These are phyloP conservation scores for Acestrorhynchus altus DNA, from an alignment of 2,797 vertebrate genomes.

Conservation along the genomic window DNA sequence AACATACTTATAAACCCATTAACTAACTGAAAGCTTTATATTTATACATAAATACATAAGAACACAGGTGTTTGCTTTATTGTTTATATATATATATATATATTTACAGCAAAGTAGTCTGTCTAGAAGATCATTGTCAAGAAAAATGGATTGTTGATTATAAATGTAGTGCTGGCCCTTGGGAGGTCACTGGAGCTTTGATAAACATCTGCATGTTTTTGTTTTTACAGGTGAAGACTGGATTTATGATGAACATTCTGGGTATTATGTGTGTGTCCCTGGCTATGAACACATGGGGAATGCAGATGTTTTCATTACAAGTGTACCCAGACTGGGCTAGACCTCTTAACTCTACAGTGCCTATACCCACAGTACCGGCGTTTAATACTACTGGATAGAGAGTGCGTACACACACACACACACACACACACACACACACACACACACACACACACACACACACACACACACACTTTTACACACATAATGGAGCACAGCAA, in stretches of 20 bases:
- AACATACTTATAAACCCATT: too few relatives aligned
- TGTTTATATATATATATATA: too few relatives aligned
- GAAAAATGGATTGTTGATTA: not conserved
- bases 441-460: not conserved
- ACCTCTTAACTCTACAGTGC: constrained; percentile 74
- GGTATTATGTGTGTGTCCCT: constrained; percentile 88
- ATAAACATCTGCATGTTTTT: not conserved
- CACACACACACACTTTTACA: not conserved
- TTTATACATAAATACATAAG: too few relatives aligned
- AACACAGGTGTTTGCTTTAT: too few relatives aligned
- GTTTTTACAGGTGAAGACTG: constrained; percentile 87
- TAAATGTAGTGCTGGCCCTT: not conserved
- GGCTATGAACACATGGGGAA: constrained; percentile 96
- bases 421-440: not conserved
- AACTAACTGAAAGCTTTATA: too few relatives aligned
- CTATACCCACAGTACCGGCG: constrained; percentile 4
- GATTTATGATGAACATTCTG: constrained; percentile 93
- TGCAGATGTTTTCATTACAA: constrained; percentile 86
- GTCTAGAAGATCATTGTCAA: too few relatives aligned
- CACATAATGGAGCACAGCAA: not conserved
- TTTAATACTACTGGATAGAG: constrained; percentile 50
- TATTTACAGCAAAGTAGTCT: too few relatives aligned
- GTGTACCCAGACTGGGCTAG: constrained; percentile 90
- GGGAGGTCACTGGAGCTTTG: not conserved
- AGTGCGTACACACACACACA: not conserved